These are phyloP conservation scores for Stichodactyla helianthus DNA, from an alignment of 64 coral and sea anemone genomes.

Conservation along the genomic window DNA sequence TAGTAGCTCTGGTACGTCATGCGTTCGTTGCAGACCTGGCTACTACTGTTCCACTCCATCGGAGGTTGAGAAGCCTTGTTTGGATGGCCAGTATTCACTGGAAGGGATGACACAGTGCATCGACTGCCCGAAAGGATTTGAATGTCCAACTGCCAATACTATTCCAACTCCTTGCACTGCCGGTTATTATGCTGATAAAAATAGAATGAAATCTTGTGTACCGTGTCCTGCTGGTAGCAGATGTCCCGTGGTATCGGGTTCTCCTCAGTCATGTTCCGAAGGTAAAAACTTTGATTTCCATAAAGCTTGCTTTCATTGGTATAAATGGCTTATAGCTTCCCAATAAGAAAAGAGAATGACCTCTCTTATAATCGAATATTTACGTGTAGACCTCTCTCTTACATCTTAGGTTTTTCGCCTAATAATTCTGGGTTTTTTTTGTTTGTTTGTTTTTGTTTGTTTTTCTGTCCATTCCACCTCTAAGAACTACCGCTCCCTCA, in stretches of 20 bases:
- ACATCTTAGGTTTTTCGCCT: too few species aligned
- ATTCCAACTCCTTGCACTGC: conserved; percentile 50
- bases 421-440: too few species aligned
- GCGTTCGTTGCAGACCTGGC: conserved; percentile 62
- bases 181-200: conserved; percentile 52
- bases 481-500: too few species aligned
- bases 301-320: background rate
- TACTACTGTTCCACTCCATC: conserved; percentile 69
- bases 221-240: conserved; percentile 63
- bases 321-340: background rate
- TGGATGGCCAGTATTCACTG: conserved; percentile 60
- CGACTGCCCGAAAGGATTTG: conserved; percentile 63
- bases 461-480: background rate
- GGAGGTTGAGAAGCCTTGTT: conserved; percentile 54
- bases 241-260: conserved; percentile 44
- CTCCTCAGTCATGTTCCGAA: conserved; percentile 40
- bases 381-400: too few species aligned
- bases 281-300: conserved; percentile 27
- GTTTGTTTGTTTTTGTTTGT: background rate
- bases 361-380: too few species aligned
- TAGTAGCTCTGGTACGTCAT: conserved; percentile 70
- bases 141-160: conserved; percentile 32
- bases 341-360: background rate
- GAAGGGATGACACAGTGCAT: conserved; percentile 68
- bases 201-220: conserved; percentile 40